Base-by-base conservation (phyloP, 2,888 invertebrate genomes). In the Cryptophagus acutangulus region DNA sequence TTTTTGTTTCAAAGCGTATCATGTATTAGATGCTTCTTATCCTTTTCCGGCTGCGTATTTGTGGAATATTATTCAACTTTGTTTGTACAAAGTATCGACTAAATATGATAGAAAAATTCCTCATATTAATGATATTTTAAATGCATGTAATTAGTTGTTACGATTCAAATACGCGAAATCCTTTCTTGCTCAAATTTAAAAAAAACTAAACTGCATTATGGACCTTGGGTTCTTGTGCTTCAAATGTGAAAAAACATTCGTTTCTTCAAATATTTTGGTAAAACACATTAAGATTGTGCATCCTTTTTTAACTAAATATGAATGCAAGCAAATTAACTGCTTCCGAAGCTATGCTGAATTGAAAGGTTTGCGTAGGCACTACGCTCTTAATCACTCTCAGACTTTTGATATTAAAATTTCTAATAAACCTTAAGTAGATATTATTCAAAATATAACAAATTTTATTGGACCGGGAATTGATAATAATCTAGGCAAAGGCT, bases 1-100 rank as follows among this genome's bases (percentile, higher is more conserved):
- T 28, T 28, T 28, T 4, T 28, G 28, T 28, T 28, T 28, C 12
- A 28, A 28, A 28, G 8, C 28, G 28, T n/a, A 10, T 28, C 28
- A 28, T 28, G 10, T 20, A 20, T n/a, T 20, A 20, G 24, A 20
- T 20, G n/a, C n/a, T n/a, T 8, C 6, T 8, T 20, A 20, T 28
- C 10, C 28, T 6, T 6, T 28, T 4, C 10, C 8, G 12, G 10
- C 28, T 6, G 5, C 8, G 13, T 13, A 28, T 28, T 10, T 28
- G 5, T 28, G 28, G 28, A 10, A 28, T 28, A 5, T 28, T 5
- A 6, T 28, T 28, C 28, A 28, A 28, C 28, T 5, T 28, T 5
- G 5, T n/a, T 10, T 28, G 5, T 28, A 28, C 10, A 12, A 28
- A 6, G 12, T 28, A 10, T 5, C 4, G 4, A 5, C 12, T 5